Percentiles rank a stretch among this genome's conserved stretches.
Conservation (phyloP, 1,140 invertebrate species). For the Drosophila grimshawi region DNA sequence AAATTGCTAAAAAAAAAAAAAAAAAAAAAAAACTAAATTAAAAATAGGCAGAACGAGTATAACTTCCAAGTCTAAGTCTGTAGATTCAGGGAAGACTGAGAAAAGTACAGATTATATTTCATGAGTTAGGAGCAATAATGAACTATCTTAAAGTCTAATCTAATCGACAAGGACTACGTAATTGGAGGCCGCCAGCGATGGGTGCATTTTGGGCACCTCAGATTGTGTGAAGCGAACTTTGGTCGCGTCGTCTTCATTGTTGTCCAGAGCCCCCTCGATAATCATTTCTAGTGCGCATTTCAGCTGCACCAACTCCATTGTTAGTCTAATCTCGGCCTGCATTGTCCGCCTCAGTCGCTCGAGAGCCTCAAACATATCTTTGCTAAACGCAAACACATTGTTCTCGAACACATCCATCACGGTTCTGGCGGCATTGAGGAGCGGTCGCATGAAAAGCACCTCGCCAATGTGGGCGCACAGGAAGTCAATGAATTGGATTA, state of each 20-base stretch:
- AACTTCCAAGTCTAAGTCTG: no score
- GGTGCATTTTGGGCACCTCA: slow-evolving; percentile 43
- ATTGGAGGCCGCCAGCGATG: slow-evolving; percentile 51
- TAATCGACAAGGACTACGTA: slow-evolving; percentile 62
- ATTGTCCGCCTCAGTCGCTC: slow-evolving; percentile 87
- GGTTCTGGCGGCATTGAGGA: slow-evolving; percentile 90
- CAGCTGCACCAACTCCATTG: slow-evolving; percentile 87
- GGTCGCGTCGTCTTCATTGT: slow-evolving; percentile 28
- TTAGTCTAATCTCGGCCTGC: slow-evolving; percentile 88
- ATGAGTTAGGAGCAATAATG: no score
- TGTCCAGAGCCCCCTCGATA: slow-evolving; percentile 86
- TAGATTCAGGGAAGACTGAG: no score
- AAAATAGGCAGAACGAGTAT: no score
- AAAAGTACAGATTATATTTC: no score
- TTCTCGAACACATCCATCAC: slow-evolving; percentile 91
- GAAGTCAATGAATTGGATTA: slow-evolving; percentile 90
- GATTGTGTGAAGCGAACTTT: slow-evolving; percentile 8
- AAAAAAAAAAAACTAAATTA: no score
- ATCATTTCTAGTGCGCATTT: slow-evolving; percentile 89
- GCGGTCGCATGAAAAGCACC: slow-evolving; percentile 89
- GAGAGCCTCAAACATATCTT: slow-evolving; percentile 87
- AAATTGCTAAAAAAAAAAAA: no score
- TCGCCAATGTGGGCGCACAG: slow-evolving; percentile 91
- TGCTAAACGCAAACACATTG: slow-evolving; percentile 63
- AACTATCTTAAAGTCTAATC: neutral